Evolutionary conservation across 2,888 invertebrate genomes (phyloP), one percentile per base, ranked within the genome.

Genomic region (Sminthurides aquaticus): DNA sequence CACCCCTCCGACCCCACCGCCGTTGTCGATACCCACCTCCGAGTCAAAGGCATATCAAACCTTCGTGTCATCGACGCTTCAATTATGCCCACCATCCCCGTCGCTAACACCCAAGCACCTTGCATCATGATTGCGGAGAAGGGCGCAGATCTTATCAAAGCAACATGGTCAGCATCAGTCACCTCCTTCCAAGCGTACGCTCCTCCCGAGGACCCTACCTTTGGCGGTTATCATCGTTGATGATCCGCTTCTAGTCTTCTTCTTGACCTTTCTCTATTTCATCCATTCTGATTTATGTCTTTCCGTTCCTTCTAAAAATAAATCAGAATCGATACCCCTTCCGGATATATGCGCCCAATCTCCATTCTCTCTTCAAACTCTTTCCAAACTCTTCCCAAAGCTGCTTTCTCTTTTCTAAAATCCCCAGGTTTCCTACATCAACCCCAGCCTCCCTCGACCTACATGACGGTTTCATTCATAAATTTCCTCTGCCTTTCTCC

Each of bases 1-100:
- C 43, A 24, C 3, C 20, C 24, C 15, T 20, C 27, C 2, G 64
- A 64, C 28, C 68, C 72, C 2, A 60, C 56, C 28, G 68, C 69
- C 11, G 72, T 72, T 0, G 72, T 72, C 3, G 72, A 72, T 34
- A 63, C 72, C 3, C 56, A 71, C 20, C 65, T 71, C 2, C 49
- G 65, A 18, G 71, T 71, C 2, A 65, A 66, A 26, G 71, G 71
- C 3, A 58, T 68, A 22, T 54, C 65, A 2, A 60, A 64, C 20
- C 52, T 71, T 1, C 29, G 71, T n/a, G 69, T 71, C 22, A 65
- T 68, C 43, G 71, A 71, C 49, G 69, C 71, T 1, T 64, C 64
- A 49, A 64, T 71, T 3, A 71, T 71, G 67, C 71, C 71, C 1
- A 63, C 65, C n/a, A 62, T 69, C 1, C 65, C 66, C 15, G 67